A percentile compares a stretch with the other conserved stretches of the same genome.
Conservation (phyloP, 2,113 vertebrate genomes). For the Podiceps cristatus region DNA sequence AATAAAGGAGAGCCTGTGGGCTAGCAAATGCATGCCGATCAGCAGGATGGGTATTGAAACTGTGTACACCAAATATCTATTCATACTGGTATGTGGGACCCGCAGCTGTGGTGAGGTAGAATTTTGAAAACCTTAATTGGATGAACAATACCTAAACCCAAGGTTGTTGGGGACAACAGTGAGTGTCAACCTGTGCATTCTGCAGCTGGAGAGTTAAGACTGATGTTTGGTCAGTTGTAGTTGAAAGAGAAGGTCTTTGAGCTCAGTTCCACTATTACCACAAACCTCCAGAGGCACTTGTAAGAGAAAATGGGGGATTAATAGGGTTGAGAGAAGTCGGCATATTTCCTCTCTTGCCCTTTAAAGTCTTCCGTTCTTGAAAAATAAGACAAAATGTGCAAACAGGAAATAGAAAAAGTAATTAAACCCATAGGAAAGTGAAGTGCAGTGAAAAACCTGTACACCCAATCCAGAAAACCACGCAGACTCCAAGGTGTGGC, state of each 20-base stretch:
- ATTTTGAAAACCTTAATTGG: neutral
- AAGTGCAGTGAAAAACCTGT: neutral
- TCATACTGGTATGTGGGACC: neutral
- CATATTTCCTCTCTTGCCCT: neutral
- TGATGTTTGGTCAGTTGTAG: neutral
- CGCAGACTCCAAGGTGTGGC: neutral
- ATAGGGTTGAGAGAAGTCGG: neutral
- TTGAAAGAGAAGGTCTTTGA: neutral
- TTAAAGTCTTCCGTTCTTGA: neutral
- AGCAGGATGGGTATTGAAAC: neutral
- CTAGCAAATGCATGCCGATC: neutral
- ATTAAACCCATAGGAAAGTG: neutral
- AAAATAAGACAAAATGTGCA: neutral
- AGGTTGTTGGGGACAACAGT: neutral
- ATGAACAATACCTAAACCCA: neutral
- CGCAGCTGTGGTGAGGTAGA: neutral
- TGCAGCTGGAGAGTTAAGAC: neutral
- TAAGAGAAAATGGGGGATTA: neutral
- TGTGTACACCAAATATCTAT: rapidly evolving
- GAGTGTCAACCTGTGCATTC: neutral
- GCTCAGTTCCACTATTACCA: neutral
- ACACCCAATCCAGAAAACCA: neutral
- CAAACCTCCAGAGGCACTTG: neutral
- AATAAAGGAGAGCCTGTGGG: neutral
- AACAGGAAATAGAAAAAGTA: neutral